A percentile compares a stretch with the other conserved stretches of the same genome.
Evolutionary conservation across 2,113 vertebrate genomes (phyloP).

Genomic region (Puffinus mauretanicus): DNA sequence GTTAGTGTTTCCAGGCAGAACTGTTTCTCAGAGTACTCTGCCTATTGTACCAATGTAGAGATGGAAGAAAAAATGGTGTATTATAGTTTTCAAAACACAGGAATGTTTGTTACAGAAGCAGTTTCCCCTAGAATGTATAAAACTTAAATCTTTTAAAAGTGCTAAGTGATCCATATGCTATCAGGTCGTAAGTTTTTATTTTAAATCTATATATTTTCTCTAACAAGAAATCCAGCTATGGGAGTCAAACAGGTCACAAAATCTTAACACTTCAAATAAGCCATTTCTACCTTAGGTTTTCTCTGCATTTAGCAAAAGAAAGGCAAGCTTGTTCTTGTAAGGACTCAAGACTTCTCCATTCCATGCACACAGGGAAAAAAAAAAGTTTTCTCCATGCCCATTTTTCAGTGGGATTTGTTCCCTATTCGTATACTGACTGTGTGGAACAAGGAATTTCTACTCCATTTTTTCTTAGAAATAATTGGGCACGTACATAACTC

Average conservation of each 20-base stretch:
- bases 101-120: neutral
- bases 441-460: neutral
- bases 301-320: neutral
- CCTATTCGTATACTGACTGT: neutral
- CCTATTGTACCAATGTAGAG: neutral
- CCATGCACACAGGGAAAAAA: neutral
- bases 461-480: neutral
- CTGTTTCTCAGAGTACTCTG: neutral
- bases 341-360: neutral
- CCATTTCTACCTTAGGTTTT: neutral
- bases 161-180: neutral
- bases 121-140: neutral
- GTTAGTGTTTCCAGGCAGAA: neutral
- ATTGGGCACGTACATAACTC: neutral
- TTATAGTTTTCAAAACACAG: neutral
- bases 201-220: neutral
- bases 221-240: neutral
- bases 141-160: neutral
- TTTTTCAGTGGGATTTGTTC: neutral
- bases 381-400: neutral
- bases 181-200: neutral
- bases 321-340: neutral
- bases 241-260: neutral
- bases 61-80: neutral
- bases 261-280: neutral